These are phyloP conservation scores for Parazoanthus darwini DNA, from an alignment of 92 coral and sea anemone genomes.

Conservation along the genomic window DNA sequence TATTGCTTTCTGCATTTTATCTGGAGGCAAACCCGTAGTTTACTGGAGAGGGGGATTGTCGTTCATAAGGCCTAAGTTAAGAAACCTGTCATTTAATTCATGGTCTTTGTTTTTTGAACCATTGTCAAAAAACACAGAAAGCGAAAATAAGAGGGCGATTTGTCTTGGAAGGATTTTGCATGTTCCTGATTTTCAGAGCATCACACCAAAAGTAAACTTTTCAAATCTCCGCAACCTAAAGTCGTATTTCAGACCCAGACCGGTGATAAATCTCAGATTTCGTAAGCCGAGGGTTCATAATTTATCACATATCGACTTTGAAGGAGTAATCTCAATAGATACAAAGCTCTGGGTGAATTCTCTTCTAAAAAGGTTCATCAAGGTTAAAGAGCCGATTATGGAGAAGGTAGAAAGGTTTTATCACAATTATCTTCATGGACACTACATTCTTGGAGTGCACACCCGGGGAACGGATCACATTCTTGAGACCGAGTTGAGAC, in stretches of 20 bases:
- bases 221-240: not conserved
- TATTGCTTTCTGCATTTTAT: conserved; percentile 2
- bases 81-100: not conserved
- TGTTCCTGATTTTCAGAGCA: not conserved
- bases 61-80: not conserved
- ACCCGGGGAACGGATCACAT: not conserved
- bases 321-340: not conserved
- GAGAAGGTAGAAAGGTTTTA: not conserved
- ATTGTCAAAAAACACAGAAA: not conserved
- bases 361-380: not conserved
- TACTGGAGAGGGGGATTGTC: no score
- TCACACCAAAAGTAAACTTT: not conserved
- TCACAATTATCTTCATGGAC: not conserved
- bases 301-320: not conserved
- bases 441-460: not conserved
- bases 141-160: not conserved
- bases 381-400: not conserved
- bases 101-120: conserved; percentile 7
- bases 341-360: not conserved
- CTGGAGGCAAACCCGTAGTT: no score
- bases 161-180: not conserved
- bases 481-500: not conserved
- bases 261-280: not conserved
- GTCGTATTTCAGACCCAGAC: not conserved
- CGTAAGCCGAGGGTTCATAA: not conserved